Evolutionary conservation across 2,797 vertebrate genomes (phyloP).

Genomic region (Phyllotis vaccarum): DNA sequence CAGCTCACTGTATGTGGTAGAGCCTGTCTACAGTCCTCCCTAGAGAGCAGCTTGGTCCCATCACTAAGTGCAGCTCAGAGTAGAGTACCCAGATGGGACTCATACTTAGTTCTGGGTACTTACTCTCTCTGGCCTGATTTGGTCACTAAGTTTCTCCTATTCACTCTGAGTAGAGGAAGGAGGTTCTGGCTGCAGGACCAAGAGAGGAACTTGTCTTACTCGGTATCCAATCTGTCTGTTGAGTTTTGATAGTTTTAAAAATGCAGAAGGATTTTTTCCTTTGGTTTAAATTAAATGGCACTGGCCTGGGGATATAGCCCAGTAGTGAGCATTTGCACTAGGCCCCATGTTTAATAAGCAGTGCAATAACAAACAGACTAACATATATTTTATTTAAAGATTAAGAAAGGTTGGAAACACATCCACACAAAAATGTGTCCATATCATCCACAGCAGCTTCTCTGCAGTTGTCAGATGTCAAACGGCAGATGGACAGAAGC

Average conservation of each 20-base stretch:
- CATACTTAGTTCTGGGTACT: not conserved
- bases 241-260: not conserved
- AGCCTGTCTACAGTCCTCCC: not conserved
- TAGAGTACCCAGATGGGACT: accelerated
- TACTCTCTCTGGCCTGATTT: not conserved
- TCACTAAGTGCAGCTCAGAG: not conserved
- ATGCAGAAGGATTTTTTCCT: not conserved
- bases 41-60: not conserved
- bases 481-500: not conserved
- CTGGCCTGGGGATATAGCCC: not conserved
- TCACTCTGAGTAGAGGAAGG: not conserved
- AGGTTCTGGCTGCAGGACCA: not conserved
- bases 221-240: not conserved
- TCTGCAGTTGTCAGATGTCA: not conserved
- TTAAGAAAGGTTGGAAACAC: not conserved
- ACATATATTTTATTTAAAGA: constrained; percentile 3
- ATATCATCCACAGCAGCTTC: accelerated
- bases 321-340: not conserved
- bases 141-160: not conserved
- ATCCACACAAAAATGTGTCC: not conserved
- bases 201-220: not conserved
- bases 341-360: not conserved
- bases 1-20: not conserved
- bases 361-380: not conserved
- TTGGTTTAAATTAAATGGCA: not conserved